These are phyloP conservation scores for Eidolon helvum DNA, from an alignment of 2,113 vertebrate species.

Conservation along the genomic window DNA sequence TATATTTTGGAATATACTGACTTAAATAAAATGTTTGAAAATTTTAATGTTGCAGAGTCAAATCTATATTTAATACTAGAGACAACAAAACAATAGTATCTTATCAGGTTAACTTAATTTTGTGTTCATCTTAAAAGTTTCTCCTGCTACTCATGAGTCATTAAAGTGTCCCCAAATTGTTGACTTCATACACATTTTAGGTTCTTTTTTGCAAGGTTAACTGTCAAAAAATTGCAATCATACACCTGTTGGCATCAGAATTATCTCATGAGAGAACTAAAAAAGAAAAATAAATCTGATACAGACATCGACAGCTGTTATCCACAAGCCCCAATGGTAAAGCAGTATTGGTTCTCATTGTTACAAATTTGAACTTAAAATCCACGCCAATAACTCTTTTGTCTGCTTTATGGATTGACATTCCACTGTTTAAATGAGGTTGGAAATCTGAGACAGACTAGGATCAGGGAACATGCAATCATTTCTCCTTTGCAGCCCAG, in stretches of 20 bases:
- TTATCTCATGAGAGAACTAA: neutral
- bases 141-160: neutral
- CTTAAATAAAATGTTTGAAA: neutral
- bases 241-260: neutral
- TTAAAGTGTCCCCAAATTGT: neutral
- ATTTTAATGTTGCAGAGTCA: neutral
- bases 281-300: neutral
- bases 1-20: neutral
- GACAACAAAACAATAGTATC: neutral
- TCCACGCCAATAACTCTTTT: neutral
- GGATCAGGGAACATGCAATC: rapidly evolving
- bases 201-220: neutral
- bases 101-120: neutral
- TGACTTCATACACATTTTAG: neutral
- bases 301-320: neutral
- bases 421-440: neutral
- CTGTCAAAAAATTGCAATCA: neutral
- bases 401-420: neutral
- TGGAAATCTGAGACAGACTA: neutral
- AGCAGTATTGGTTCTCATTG: neutral
- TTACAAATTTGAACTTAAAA: neutral
- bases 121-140: neutral
- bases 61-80: neutral
- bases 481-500: neutral
- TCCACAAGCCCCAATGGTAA: neutral